Conservation (phyloP, 1,140 invertebrate species). For the Lysiphlebus fabarum region DNA sequence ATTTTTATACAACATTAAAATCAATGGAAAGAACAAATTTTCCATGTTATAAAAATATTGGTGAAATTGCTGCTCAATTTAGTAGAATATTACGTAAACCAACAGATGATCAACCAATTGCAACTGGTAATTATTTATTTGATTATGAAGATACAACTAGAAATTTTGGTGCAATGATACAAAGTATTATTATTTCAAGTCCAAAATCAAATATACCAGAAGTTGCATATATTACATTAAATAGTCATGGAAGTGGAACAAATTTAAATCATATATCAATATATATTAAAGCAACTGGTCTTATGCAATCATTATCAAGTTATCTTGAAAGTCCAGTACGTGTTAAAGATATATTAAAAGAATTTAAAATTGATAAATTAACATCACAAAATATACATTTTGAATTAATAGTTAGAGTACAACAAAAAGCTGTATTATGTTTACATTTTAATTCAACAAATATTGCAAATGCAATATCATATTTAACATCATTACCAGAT, state of each 20-base stretch:
- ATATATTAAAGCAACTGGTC: slow-evolving; percentile 59
- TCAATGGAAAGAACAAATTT: slow-evolving; percentile 65
- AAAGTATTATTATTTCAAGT: slow-evolving; percentile 61
- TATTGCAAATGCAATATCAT: slow-evolving; percentile 51
- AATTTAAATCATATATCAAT: slow-evolving; percentile 59
- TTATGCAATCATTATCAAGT: slow-evolving; percentile 44
- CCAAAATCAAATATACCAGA: slow-evolving; percentile 61
- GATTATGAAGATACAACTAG: slow-evolving; percentile 62
- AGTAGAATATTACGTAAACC: slow-evolving; percentile 56
- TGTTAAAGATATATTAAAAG: slow-evolving; percentile 53
- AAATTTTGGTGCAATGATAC: slow-evolving; percentile 61
- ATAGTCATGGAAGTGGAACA: slow-evolving; percentile 60
- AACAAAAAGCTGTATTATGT: slow-evolving; percentile 60
- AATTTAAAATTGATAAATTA: slow-evolving; percentile 55
- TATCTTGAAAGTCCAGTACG: slow-evolving; percentile 50
- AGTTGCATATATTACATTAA: slow-evolving; percentile 58
- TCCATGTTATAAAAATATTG: slow-evolving; percentile 61
- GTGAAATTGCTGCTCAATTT: slow-evolving; percentile 61
- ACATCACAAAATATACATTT: slow-evolving; percentile 54
- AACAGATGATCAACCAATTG: slow-evolving; percentile 52
- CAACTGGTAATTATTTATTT: slow-evolving; percentile 64
- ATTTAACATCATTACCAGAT: slow-evolving; percentile 44
- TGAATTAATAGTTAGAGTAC: slow-evolving; percentile 59
- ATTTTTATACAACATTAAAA: slow-evolving; percentile 69
- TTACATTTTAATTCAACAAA: slow-evolving; percentile 59